phyloP scores from a whole-genome alignment of 2,113 vertebrate genomes.

The Megatriorchis doriae region DNA sequence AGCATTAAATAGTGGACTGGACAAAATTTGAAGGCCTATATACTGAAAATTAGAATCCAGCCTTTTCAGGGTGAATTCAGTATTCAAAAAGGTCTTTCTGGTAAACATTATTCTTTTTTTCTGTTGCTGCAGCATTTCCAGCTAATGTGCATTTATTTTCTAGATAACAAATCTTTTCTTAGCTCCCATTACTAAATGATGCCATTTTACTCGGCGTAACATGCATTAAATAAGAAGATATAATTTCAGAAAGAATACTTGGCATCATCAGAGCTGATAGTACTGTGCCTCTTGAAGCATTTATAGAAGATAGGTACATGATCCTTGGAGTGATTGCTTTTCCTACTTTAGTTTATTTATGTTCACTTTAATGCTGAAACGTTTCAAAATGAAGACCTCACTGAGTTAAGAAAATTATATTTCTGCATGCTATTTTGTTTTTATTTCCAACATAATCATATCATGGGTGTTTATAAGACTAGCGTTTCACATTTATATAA shows the following conservation, averaged over 20 bases:
- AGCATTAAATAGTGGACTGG: not conserved
- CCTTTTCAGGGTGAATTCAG: accelerated
- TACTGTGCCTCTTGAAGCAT: not conserved
- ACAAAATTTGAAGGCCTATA: accelerated
- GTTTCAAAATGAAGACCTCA: not conserved
- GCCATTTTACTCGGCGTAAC: not conserved
- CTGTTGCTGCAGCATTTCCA: not conserved
- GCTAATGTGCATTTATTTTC: not conserved
- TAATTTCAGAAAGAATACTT: constrained; percentile 24
- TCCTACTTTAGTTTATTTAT: not conserved
- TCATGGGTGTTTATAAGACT: not conserved
- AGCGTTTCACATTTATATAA: not conserved
- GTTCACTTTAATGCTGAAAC: not conserved
- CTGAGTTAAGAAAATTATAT: not conserved
- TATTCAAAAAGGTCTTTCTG: not conserved
- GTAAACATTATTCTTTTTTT: not conserved
- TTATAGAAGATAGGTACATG: not conserved
- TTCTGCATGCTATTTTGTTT: not conserved
- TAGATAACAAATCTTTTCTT: constrained; percentile 15
- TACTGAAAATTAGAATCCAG: not conserved
- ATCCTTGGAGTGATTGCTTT: not conserved
- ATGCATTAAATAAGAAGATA: constrained; percentile 35
- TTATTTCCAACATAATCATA: not conserved
- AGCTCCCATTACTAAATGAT: constrained; percentile 11
- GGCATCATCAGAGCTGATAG: not conserved